A percentile compares a stretch with the other conserved stretches of the same genome.
Evolutionary conservation across 2,888 invertebrate species (phyloP).

Genomic region (Brachypterus glaber): DNA sequence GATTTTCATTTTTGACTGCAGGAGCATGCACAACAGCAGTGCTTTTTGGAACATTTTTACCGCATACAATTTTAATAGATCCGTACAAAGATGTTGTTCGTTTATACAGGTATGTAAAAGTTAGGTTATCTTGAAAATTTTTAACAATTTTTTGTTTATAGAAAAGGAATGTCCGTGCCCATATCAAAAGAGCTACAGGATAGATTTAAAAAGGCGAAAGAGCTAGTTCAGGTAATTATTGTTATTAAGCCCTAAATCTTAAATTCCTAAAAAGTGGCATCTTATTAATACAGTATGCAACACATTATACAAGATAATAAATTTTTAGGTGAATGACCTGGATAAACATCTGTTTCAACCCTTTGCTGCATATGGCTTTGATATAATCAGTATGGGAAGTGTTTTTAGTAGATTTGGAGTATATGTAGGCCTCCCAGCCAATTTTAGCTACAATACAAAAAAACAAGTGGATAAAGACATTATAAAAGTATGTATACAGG

Average conservation of each 20-base stretch:
- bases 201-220: slow-evolving; percentile 49
- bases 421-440: slow-evolving; percentile 63
- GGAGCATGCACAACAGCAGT: slow-evolving; percentile 41
- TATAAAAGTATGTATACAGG: slow-evolving; percentile 42
- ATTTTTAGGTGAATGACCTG: slow-evolving; percentile 38
- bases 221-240: slow-evolving; percentile 44
- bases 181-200: slow-evolving; percentile 44
- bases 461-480: slow-evolving; percentile 49
- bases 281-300: no score
- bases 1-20: slow-evolving; percentile 43
- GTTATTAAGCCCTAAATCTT: no score
- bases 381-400: slow-evolving; percentile 60
- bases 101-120: slow-evolving; percentile 48
- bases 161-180: slow-evolving; percentile 50
- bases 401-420: slow-evolving; percentile 47
- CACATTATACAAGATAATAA: no score
- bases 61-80: slow-evolving; percentile 52
- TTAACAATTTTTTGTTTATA: slow-evolving; percentile 33
- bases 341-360: slow-evolving; percentile 48
- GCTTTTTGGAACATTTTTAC: slow-evolving; percentile 44
- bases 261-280: no score
- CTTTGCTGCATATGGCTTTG: slow-evolving; percentile 65
- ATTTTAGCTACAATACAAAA: slow-evolving; percentile 51
- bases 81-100: slow-evolving; percentile 54
- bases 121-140: slow-evolving; percentile 8